Base-by-base conservation (phyloP, 2,888 invertebrate species). In the Deilephila porcellus region DNA sequence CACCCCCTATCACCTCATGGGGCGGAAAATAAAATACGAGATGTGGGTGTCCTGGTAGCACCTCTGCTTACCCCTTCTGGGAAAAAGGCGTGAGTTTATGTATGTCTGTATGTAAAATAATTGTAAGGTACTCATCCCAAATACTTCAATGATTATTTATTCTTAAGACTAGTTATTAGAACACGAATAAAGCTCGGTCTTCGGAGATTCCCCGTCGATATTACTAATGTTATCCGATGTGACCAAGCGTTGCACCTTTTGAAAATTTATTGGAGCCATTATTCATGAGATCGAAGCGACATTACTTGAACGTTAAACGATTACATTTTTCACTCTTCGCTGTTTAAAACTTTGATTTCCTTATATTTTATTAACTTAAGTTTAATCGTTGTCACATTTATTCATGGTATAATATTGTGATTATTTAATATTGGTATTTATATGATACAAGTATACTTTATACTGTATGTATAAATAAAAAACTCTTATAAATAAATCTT, bases 141-240 rank as follows among this genome's bases (percentile, higher is more conserved):
- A 75, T 14, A 71, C 53, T 59, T 75, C 73, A 71, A 73, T 67
- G 45, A 20, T 45, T 32, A 17, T 11, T 45, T 11, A 64, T 37
- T 64, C n/a, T 37, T 20, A 20, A 45, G 4, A 1, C 5, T 45
- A 64, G 11, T 37, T 56, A 14, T 4, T 20, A 64, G 45, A 4
- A 14, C 20, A 45, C 19, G 20, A 64, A 1, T 17, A 20, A 45
- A 25, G 45, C 64, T 3, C 4, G n/a, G n/a, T n/a, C n/a, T n/a
- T n/a, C n/a, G 11, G 7, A 64, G 8, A 37, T 37, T 45, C 17
- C 11, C 45, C 20, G 29, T 20, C 45, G 20, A 45, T 67, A 60
- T n/a, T 32, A 73, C 64, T 62, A 64, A 70, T 71, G 71, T 53
- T 71, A 67, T 60, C 52, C 71, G 25, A 67, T 67, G 52, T 52